Evolutionary conservation across 1,140 invertebrate genomes (phyloP).

Genomic region (Pomacea maculata): DNA sequence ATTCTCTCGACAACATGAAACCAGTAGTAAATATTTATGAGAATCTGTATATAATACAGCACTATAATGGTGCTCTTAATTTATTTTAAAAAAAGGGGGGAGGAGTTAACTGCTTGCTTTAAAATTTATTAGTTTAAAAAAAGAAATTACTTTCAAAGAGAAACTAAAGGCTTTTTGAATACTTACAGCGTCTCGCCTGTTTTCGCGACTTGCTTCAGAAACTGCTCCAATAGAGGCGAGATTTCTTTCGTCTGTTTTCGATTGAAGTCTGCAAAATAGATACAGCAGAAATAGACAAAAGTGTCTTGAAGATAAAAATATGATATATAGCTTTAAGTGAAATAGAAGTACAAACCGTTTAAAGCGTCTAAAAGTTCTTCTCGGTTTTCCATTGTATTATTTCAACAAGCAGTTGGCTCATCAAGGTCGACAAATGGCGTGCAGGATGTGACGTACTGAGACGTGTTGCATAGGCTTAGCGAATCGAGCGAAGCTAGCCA

Average conservation of each 20-base stretch:
- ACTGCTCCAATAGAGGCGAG: slow-evolving; percentile 89
- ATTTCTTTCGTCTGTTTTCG: slow-evolving; percentile 82
- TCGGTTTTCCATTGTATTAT: slow-evolving; percentile 57
- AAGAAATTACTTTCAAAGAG: too few relatives aligned
- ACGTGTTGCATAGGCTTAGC: too few relatives aligned
- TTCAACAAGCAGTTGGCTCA: slow-evolving; percentile 31
- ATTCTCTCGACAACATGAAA: too few relatives aligned
- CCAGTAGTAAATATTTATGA: too few relatives aligned
- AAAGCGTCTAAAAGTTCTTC: slow-evolving; percentile 58
- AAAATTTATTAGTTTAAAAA: too few relatives aligned
- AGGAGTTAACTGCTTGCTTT: too few relatives aligned
- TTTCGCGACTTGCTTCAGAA: slow-evolving; percentile 88
- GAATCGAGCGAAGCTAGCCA: too few relatives aligned
- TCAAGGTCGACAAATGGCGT: slow-evolving; percentile 49
- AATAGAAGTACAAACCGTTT: slow-evolving; percentile 40
- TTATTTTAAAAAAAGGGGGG: too few relatives aligned
- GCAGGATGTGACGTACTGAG: slow-evolving; percentile 44
- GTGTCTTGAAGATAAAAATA: slow-evolving; percentile 1
- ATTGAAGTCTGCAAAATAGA: slow-evolving; percentile 74
- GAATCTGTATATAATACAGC: too few relatives aligned
- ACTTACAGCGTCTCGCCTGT: slow-evolving; percentile 86
- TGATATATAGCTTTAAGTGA: not conserved
- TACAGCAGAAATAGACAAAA: not conserved
- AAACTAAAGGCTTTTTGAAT: too few relatives aligned
- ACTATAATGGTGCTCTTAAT: too few relatives aligned